Conservation (phyloP, 2,888 invertebrate species). For the Drosophila fulvimacula region DNA sequence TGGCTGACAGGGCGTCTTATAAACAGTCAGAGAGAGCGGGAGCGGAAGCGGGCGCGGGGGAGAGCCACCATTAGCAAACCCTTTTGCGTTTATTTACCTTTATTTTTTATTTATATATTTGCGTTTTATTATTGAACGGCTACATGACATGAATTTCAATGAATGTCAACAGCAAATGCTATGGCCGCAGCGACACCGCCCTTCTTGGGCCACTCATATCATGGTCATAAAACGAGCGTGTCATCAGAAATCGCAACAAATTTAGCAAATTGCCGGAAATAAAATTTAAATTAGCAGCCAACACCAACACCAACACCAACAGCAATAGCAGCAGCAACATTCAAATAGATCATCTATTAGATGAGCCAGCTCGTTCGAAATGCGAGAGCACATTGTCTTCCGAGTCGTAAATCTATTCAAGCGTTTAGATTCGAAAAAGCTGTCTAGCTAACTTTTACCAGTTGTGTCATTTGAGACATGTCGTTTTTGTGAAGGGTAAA, state of each 20-base stretch:
- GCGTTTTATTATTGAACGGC: constrained; percentile 79
- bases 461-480: background rate
- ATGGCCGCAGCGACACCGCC: background rate
- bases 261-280: constrained; percentile 80
- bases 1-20: constrained; percentile 51
- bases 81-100: constrained; percentile 80
- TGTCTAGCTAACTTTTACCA: background rate
- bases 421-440: background rate
- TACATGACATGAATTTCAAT: constrained; percentile 78
- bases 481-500: no score
- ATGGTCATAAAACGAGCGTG: constrained; percentile 75
- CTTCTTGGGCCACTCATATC: constrained; percentile 47
- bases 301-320: background rate
- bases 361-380: constrained; percentile 3
- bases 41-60: constrained; percentile 17
- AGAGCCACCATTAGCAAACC: constrained; percentile 72
- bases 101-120: constrained; percentile 79
- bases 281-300: constrained; percentile 78
- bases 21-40: constrained; percentile 11
- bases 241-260: constrained; percentile 81
- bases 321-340: background rate
- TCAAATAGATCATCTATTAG: constrained; percentile 48
- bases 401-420: constrained; percentile 27
- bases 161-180: constrained; percentile 65
- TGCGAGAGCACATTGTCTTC: constrained; percentile 7